Evolutionary conservation across 2,888 invertebrate species (phyloP), one percentile per base, ranked within the genome.

Genomic region (Tenthredo distinguenda): DNA sequence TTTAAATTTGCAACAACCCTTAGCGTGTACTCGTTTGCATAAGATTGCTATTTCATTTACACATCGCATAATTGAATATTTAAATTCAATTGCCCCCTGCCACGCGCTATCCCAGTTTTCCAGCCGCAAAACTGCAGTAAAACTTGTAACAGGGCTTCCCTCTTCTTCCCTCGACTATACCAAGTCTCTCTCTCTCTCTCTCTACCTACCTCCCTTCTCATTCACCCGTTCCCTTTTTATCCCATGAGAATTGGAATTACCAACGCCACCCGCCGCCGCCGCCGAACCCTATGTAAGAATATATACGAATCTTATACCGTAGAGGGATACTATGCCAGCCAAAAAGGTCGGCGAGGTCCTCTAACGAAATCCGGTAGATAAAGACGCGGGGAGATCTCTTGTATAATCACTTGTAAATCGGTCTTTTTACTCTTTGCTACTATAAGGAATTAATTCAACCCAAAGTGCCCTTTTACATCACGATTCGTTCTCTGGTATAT

Each of bases 31-130:
- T 92, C 91, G 94, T 94, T 94, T 94, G 94, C 94, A 94, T 94
- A 94, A 93, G 94, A 94, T 94, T 94, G 94, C 94, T 94, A 94
- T 94, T 94, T 94, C 94, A 94, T 94, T 94, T 94, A 94, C 94
- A 94, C 94, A 94, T 94, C 93, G 94, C 94, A 94, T 94, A 94
- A 94, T 93, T 92, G 93, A 93, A 93, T 93, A 93, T 93, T 94
- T 94, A 94, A 94, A 94, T 94, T 94, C 94, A 94, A 94, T 94
- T 94, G 94, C 92, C 90, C 88, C 89, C 90, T 91, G 91, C 91
- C 90, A 92, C 92, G 92, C 92, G 91, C 91, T 43, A 40, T 92
- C 92, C 91, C 92, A 91, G 91, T 94, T 93, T 92, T 92, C 92
- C 91, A 92, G 93, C 93, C 93, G 92, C 93, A 93, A 93, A 93